Evolutionary conservation across 2,797 vertebrate genomes (phyloP), one percentile per base, ranked within the genome.

Genomic region (Esox masquinongy): DNA sequence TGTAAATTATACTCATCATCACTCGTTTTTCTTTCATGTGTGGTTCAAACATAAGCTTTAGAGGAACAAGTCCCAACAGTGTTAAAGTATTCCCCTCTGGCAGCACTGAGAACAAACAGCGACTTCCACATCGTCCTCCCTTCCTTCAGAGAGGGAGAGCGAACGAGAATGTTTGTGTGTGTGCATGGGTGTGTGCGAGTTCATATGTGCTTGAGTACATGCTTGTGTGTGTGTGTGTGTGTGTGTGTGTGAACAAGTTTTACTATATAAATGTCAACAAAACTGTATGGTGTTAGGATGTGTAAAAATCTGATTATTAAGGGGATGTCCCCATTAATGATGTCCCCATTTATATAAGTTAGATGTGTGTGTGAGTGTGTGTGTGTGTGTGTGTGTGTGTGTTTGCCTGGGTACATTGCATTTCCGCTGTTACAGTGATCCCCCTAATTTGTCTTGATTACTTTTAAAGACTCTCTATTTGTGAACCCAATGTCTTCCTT

Each of bases 41-140:
- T 68, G 80, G 80, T 89, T 90, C 86, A 89, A 88, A 88, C 85
- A 89, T 89, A 90, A 89, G 86, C 89, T 88, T 90, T 87, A 85
- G 78, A 86, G 78, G 85, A 88, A 88, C 92, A 92, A 85, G 93
- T 88, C 87, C 75, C 75, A 68, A 91, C 92, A 89, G 74, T 83
- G 64, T 79, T 73, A 81, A 91, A 89, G 75, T 92, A 94, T 94
- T 91, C n/a, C 88, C 90, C 87, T 74, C 19, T 22, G 78, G 88
- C 84, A 2, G 70, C 79, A 34, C 6, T 50, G 16, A 56, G 78
- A 81, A 82, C 81, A 87, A 89, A 88, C 84, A 85, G 74, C 67
- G 73, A 77, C 86, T 67, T 74, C 78, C 76, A 76, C 75, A 79
- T 26, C 73, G 68, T 73, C 73, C 66, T 43, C 80, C 53, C 49